These are phyloP conservation scores for Littorina saxatilis DNA, from an alignment of 1,140 invertebrate species.

Conservation along the genomic window DNA sequence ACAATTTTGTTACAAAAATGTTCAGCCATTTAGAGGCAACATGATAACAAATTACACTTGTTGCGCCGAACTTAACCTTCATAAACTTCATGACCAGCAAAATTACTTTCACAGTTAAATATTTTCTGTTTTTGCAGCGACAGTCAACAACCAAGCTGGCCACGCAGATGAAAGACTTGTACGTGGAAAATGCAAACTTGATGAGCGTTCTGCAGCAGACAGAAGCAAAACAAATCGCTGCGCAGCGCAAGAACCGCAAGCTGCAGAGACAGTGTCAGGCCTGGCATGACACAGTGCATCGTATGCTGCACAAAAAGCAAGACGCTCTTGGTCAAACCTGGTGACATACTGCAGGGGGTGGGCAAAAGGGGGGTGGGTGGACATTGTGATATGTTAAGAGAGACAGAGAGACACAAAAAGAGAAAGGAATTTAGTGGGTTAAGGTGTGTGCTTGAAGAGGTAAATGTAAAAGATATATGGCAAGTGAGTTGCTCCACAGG, in stretches of 20 bases:
- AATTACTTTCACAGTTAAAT: no score
- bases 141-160: slow-evolving; percentile 25
- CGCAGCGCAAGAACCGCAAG: slow-evolving; percentile 17
- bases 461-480: neutral
- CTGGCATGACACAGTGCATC: slow-evolving; percentile 25
- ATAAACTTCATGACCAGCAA: no score
- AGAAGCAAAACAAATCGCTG: slow-evolving; percentile 13
- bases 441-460: neutral
- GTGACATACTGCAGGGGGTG: neutral
- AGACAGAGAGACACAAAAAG: no score
- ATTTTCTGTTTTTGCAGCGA: slow-evolving; percentile 22
- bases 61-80: no score
- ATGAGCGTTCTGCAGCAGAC: slow-evolving; percentile 28
- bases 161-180: slow-evolving; percentile 22
- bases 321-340: no score
- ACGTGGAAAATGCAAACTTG: slow-evolving; percentile 23
- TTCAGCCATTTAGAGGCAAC: no score
- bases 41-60: no score
- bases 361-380: no score
- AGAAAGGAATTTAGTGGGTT: no score
- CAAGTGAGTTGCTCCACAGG: neutral
- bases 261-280: slow-evolving; percentile 29
- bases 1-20: no score
- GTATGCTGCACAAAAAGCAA: slow-evolving; percentile 1
- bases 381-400: neutral